These are phyloP conservation scores for Ganaspis sp. DNA, from an alignment of 1,140 invertebrate genomes.

Conservation along the genomic window DNA sequence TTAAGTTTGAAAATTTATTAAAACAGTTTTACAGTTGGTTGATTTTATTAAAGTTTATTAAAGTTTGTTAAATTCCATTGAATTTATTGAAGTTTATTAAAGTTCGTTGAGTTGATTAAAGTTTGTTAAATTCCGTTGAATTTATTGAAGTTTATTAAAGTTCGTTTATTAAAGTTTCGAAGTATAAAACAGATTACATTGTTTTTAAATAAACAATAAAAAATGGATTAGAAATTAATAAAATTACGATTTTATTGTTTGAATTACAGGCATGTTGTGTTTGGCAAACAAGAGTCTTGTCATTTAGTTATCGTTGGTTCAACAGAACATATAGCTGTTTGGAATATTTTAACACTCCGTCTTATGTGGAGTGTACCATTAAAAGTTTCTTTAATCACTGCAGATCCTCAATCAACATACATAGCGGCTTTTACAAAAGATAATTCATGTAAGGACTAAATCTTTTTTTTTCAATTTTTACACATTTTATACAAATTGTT, in stretches of 20 bases:
- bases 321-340: slow-evolving; percentile 79
- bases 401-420: slow-evolving; percentile 80
- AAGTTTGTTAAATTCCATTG: no score
- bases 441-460: slow-evolving; percentile 77
- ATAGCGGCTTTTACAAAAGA: slow-evolving; percentile 82
- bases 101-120: no score
- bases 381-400: slow-evolving; percentile 73
- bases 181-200: no score
- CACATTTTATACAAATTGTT: slow-evolving; percentile 29
- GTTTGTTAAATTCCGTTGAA: no score
- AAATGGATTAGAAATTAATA: background rate
- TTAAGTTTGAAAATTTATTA: background rate
- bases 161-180: no score
- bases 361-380: slow-evolving; percentile 80
- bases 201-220: no score
- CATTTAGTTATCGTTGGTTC: slow-evolving; percentile 81
- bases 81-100: no score
- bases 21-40: background rate
- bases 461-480: slow-evolving; percentile 20
- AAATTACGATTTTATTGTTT: slow-evolving; percentile 35
- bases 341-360: slow-evolving; percentile 84
- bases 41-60: no score
- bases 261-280: slow-evolving; percentile 77
- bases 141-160: no score
- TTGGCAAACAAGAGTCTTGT: slow-evolving; percentile 80